Percentiles rank a stretch among this genome's conserved stretches.
Conservation (phyloP, 2,797 vertebrate species). For the Octomys mimax region DNA sequence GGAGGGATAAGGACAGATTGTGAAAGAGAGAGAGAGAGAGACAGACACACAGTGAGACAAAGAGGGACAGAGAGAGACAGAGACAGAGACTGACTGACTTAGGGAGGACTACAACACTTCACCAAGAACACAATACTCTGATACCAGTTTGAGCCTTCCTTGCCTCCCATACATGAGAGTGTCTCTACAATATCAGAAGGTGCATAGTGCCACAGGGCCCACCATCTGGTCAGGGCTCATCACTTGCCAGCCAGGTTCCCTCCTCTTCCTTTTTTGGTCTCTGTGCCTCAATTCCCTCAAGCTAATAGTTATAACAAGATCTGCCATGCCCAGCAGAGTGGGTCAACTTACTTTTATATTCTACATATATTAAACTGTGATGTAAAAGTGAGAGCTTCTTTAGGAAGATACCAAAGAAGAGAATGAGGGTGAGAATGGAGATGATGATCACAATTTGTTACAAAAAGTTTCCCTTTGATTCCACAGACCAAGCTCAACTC, state of each 20-base stretch:
- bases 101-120: background rate
- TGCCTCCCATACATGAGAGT: background rate
- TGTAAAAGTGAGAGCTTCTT: background rate
- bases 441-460: accelerated
- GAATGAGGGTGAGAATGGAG: too few species aligned
- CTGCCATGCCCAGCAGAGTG: background rate
- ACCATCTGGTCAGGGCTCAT: background rate
- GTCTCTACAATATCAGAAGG: background rate
- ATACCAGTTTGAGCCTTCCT: background rate
- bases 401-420: background rate
- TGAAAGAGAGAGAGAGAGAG: background rate
- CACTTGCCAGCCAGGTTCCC: background rate
- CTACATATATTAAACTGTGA: background rate
- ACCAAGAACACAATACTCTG: background rate
- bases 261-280: background rate
- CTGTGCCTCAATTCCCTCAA: background rate
- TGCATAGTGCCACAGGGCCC: background rate
- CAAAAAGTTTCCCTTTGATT: background rate
- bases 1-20: too few species aligned
- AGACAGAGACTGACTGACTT: background rate
- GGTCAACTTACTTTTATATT: background rate
- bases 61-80: too few species aligned
- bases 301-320: background rate
- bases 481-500: background rate
- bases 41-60: background rate